These are phyloP conservation scores for Philhelius pedissequus DNA, from an alignment of 2,888 invertebrate genomes.

Conservation along the genomic window DNA sequence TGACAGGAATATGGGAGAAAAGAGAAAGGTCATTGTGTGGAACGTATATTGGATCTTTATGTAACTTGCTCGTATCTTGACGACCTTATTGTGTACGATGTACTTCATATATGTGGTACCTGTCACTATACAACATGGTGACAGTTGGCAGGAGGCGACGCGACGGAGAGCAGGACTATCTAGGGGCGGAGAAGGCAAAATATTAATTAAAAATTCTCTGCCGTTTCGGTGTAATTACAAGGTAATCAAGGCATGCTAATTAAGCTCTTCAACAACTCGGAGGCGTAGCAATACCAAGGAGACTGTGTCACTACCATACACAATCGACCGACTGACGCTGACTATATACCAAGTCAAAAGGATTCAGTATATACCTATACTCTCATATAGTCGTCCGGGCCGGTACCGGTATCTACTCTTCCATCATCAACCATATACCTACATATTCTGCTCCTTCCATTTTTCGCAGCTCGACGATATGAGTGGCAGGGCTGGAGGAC, in stretches of 20 bases:
- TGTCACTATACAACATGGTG: not conserved
- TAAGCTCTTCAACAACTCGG: constrained; percentile 46
- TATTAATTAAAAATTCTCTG: constrained; percentile 66
- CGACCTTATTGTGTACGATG: constrained; percentile 11
- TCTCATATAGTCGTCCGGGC: not conserved
- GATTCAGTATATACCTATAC: constrained; percentile 8
- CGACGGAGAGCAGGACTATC: too few species aligned
- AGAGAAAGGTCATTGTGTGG: not conserved
- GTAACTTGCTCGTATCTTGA: constrained; percentile 18
- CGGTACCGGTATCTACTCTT: not conserved
- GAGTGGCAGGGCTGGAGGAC: constrained; percentile 47
- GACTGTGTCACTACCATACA: constrained; percentile 51
- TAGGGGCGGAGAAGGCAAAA: not conserved
- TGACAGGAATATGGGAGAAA: not conserved
- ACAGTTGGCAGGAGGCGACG: too few species aligned
- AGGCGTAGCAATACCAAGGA: constrained; percentile 16
- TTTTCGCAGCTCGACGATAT: not conserved
- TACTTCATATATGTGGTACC: constrained; percentile 28
- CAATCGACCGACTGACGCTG: not conserved
- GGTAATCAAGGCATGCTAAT: constrained; percentile 68
- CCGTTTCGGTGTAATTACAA: constrained; percentile 65
- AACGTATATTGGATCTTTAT: not conserved
- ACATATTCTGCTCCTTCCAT: constrained; percentile 19
- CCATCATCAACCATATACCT: not conserved
- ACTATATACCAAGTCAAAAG: constrained; percentile 26